Base-by-base conservation (phyloP, 2,113 vertebrate species). In the Andinoacara biseriatus region DNA sequence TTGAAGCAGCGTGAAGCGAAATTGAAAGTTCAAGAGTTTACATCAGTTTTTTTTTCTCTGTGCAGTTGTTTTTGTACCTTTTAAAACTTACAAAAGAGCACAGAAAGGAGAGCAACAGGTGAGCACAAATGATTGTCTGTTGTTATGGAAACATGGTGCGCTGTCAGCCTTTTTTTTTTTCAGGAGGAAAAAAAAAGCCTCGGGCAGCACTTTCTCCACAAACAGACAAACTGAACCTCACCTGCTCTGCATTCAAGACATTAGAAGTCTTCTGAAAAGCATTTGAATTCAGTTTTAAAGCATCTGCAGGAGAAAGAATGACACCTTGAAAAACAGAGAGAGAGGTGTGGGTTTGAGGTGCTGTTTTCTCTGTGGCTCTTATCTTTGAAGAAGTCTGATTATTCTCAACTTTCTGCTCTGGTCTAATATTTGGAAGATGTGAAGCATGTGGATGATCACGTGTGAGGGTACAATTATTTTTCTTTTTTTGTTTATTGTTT, bases 71-170 rank as follows among this genome's bases (percentile, higher is more conserved):
- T 58, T 65, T 69, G 20, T 75, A 24, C 31, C 17, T 62, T 61
- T 80, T 77, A 46, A 18, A 60, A 74, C 31, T 24, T 52, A 78
- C 40, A 63, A 80, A 84, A 81, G 43, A 80, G 49, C 69, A 20
- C 26, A 35, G 0, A 18, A 26, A 81, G 40, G 54, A 75, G 72
- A 81, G 75, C 82, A 82, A 84, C 87, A 90, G 90, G 89, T 90
- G 84, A 89, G 65, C 80, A 52, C 5, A 35, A 59, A 46, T 38
- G 24, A 79, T 15, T 17, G 72, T 76, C 81, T 89, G 92, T 90
- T 88, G 87, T 86, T 86, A 88, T 88, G 82, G 89, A 87, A 91
- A 93, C 90, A 74, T 80, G 76, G 80, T 46, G 89, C 9, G 10
- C 79, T 77, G 76, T 83, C 78, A 79, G 82, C 29, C 24, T 4